These are phyloP conservation scores for Drosophila chauvacae DNA, from an alignment of 1,140 invertebrate species.

Conservation along the genomic window DNA sequence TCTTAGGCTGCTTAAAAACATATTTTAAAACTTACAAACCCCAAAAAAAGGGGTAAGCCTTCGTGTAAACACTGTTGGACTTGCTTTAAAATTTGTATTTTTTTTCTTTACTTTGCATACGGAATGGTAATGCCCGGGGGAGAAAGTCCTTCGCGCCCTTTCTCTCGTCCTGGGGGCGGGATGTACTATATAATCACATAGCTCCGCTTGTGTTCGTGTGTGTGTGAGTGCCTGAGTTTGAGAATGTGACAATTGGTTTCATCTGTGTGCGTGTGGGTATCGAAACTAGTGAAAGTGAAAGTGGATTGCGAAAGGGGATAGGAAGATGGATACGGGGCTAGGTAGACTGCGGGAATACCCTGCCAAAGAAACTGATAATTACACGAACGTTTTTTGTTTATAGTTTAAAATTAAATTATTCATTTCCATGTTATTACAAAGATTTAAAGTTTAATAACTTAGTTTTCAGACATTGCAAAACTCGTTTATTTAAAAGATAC, in stretches of 20 bases:
- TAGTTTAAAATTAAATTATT: not conserved
- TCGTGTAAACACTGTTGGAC: not conserved
- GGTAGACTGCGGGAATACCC: constrained; percentile 7
- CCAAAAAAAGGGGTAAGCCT: not conserved
- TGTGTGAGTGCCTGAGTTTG: constrained; percentile 9
- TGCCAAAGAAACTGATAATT: not conserved
- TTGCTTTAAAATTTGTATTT: constrained; percentile 7
- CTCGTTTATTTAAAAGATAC: not conserved
- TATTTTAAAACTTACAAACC: not conserved
- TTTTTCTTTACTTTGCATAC: constrained; percentile 19
- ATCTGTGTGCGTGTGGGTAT: constrained; percentile 16
- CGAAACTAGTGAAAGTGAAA: constrained; percentile 58
- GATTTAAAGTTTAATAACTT: not conserved
- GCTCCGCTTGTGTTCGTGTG: constrained; percentile 29
- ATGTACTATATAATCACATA: constrained; percentile 54
- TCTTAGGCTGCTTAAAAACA: too few relatives aligned
- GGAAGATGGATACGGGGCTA: not conserved
- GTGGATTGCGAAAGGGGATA: constrained; percentile 37
- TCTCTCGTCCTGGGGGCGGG: not conserved
- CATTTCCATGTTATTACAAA: not conserved
- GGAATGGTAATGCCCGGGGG: constrained; percentile 46
- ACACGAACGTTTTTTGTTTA: not conserved
- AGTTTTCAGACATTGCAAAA: too few relatives aligned
- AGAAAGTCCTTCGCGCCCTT: constrained; percentile 23
- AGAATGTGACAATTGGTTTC: constrained; percentile 57